Evolutionary conservation across 1,140 invertebrate genomes (phyloP).

Genomic region (Macrocentrus cingulum): DNA sequence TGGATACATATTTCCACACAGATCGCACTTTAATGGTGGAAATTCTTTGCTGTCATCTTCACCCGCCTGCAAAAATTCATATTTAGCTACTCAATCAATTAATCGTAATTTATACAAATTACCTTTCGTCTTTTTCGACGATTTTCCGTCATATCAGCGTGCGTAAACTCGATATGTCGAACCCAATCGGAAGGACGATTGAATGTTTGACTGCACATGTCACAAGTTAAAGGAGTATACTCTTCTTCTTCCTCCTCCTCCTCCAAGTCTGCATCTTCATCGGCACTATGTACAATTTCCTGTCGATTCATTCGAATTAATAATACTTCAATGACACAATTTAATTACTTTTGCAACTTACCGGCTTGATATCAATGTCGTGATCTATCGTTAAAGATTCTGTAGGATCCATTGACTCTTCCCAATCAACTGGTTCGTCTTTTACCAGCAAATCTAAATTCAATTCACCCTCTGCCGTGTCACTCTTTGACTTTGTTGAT

Average conservation of each 20-base stretch:
- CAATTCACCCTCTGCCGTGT: slow-evolving; percentile 48
- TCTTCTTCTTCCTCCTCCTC: slow-evolving; percentile 62
- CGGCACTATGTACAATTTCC: slow-evolving; percentile 58
- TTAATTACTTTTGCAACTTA: slow-evolving; percentile 33
- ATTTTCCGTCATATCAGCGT: slow-evolving; percentile 66
- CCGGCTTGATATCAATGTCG: slow-evolving; percentile 60
- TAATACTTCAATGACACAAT: not conserved
- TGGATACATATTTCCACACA: slow-evolving; percentile 79
- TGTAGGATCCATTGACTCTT: slow-evolving; percentile 60
- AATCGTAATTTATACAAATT: too few species aligned
- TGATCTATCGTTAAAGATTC: slow-evolving; percentile 57
- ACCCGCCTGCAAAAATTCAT: slow-evolving; percentile 40
- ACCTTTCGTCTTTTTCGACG: slow-evolving; percentile 62
- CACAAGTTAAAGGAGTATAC: slow-evolving; percentile 76
- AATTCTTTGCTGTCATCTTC: slow-evolving; percentile 67
- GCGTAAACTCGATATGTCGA: slow-evolving; percentile 73
- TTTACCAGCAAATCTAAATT: slow-evolving; percentile 64
- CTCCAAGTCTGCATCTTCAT: slow-evolving; percentile 53
- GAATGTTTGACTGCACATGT: slow-evolving; percentile 81
- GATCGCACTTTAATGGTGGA: slow-evolving; percentile 73
- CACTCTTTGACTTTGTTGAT: slow-evolving; percentile 51
- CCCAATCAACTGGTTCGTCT: slow-evolving; percentile 71
- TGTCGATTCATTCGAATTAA: slow-evolving; percentile 18
- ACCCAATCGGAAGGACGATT: slow-evolving; percentile 79
- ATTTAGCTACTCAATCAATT: too few species aligned